These are phyloP conservation scores for Sylvilagus bachmani DNA, from an alignment of 2,113 vertebrate genomes.

Conservation along the genomic window DNA sequence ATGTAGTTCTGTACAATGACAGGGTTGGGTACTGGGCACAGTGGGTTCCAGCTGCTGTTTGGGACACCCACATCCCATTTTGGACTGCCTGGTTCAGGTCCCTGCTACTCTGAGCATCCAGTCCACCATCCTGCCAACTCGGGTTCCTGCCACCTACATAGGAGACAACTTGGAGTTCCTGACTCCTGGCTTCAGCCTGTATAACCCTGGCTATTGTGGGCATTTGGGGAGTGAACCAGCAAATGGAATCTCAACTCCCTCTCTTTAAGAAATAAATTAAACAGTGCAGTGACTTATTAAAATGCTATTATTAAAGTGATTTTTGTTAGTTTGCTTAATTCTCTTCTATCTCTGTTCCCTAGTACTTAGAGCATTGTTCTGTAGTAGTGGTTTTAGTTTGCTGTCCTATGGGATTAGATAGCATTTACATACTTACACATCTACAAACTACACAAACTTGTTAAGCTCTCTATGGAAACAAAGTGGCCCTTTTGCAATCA, in stretches of 20 bases:
- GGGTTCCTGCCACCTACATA: too few species aligned
- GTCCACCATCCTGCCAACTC: too few species aligned
- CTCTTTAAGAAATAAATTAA: neutral
- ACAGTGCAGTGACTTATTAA: slow-evolving; percentile 25
- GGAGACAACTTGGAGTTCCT: too few species aligned
- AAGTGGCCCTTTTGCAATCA: neutral
- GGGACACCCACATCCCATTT: too few species aligned
- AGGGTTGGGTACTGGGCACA: too few species aligned
- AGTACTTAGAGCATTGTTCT: neutral
- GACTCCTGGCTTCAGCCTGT: too few species aligned
- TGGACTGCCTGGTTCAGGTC: too few species aligned
- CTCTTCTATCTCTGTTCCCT: neutral
- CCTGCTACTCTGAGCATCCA: too few species aligned
- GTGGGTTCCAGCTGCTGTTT: too few species aligned
- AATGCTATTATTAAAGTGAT: neutral
- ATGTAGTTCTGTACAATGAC: slow-evolving; percentile 17
- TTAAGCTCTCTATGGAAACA: neutral
- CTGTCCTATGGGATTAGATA: neutral
- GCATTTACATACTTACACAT: neutral
- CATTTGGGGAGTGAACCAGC: too few species aligned
- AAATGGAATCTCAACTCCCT: too few species aligned
- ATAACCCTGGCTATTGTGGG: too few species aligned
- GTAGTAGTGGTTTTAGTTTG: neutral
- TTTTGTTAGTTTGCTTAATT: slow-evolving; percentile 31
- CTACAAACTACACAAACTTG: neutral